Percentiles rank a stretch among this genome's conserved stretches.
Evolutionary conservation across 2,113 vertebrate species (phyloP).

Genomic region (Sorex araneus): DNA sequence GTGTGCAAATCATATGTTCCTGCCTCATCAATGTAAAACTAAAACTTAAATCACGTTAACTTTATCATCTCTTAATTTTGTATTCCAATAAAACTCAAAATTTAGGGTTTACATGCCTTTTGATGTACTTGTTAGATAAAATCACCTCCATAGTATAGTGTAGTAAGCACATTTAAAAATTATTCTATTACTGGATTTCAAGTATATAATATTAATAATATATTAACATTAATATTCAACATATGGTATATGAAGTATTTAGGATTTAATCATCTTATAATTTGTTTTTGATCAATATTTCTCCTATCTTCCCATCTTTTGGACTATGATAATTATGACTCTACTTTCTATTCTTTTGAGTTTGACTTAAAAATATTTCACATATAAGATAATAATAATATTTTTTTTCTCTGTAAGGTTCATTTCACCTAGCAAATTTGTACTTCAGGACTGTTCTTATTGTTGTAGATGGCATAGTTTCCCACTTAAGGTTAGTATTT

Average conservation of each 20-base stretch:
- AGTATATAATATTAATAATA: neutral
- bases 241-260: neutral
- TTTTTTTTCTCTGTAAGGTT: neutral
- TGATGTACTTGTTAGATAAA: too few species aligned
- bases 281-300: neutral
- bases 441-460: neutral
- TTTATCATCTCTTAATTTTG: neutral
- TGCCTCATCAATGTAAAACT: neutral
- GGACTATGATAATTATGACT: neutral
- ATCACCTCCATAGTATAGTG: neutral
- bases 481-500: neutral
- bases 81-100: too few species aligned
- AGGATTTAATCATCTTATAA: neutral
- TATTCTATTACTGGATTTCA: neutral
- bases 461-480: neutral
- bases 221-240: neutral
- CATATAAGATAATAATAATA: neutral
- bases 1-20: neutral
- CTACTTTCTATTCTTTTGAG: neutral
- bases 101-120: too few species aligned
- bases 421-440: neutral
- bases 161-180: neutral
- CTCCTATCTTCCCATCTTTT: neutral
- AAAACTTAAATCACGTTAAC: constrained; percentile 9
- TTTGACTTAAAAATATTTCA: neutral